phyloP scores from a whole-genome alignment of 2,113 vertebrate species.

The Vimba vimba region DNA sequence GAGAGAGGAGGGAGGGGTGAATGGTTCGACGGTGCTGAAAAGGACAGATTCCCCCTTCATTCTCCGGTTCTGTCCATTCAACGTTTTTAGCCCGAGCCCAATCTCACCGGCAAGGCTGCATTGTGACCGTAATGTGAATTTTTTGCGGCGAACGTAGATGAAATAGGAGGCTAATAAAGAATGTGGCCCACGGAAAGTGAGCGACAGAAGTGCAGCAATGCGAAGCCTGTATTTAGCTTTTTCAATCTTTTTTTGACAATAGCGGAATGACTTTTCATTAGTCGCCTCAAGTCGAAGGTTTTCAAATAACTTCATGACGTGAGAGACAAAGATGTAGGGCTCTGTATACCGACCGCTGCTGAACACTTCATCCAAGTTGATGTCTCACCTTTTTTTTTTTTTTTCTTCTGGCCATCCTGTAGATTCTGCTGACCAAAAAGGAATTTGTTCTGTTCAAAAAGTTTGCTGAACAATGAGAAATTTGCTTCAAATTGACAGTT shows the following conservation, averaged over 20 bases:
- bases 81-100: conserved; percentile 11
- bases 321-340: conserved; percentile 25
- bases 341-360: not conserved
- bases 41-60: conserved; percentile 24
- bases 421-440: not conserved
- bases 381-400: not conserved
- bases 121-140: conserved; percentile 38
- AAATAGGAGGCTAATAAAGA: conserved; percentile 35
- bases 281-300: not conserved
- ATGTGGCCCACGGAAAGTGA: not conserved
- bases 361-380: not conserved
- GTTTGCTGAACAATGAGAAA: not conserved
- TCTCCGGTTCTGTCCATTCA: conserved; percentile 35
- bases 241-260: conserved; percentile 23
- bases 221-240: conserved; percentile 20
- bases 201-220: not conserved
- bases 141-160: conserved; percentile 2
- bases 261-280: not conserved
- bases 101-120: conserved; percentile 15
- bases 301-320: not conserved
- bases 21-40: conserved; percentile 29
- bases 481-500: not conserved
- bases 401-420: not conserved
- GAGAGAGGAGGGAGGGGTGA: not conserved
- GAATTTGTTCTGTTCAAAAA: not conserved